Percentiles rank a stretch among this genome's conserved stretches.
Evolutionary conservation across 2,113 vertebrate species (phyloP).

Genomic region (Cheilinus undulatus): DNA sequence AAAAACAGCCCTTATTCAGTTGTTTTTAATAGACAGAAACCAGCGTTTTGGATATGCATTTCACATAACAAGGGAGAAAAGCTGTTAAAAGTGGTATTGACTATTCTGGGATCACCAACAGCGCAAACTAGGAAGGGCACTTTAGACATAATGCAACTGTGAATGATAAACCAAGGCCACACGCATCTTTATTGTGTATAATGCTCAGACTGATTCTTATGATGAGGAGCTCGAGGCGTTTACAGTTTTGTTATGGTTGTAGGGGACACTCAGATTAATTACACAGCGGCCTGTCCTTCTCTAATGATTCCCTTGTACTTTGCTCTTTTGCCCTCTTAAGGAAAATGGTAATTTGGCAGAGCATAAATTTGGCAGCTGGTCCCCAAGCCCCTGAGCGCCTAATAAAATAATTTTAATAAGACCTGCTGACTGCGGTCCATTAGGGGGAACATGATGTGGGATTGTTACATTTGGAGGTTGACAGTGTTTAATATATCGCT

Average conservation of each 20-base stretch:
- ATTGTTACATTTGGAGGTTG: slow-evolving; percentile 14
- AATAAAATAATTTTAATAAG: slow-evolving; percentile 64
- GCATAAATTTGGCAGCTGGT: slow-evolving; percentile 51
- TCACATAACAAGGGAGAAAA: too few species aligned
- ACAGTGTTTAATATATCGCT: slow-evolving; percentile 2
- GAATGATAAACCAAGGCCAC: background rate
- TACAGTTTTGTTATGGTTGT: slow-evolving; percentile 22
- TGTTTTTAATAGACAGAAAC: too few species aligned
- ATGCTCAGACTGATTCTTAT: slow-evolving; percentile 27
- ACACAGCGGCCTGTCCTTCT: slow-evolving; percentile 33
- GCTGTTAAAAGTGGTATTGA: too few species aligned
- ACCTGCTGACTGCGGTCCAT: slow-evolving; percentile 49
- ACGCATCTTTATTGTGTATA: background rate
- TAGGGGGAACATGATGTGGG: slow-evolving; percentile 34
- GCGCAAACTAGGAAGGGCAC: too few species aligned
- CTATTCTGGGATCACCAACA: too few species aligned
- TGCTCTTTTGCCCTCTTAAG: slow-evolving; percentile 49
- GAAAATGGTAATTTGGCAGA: slow-evolving; percentile 68
- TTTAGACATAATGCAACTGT: too few species aligned
- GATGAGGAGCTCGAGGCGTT: slow-evolving; percentile 5
- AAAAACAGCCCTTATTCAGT: too few species aligned
- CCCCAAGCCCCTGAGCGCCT: slow-evolving; percentile 33
- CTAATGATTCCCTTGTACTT: slow-evolving; percentile 68
- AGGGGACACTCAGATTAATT: slow-evolving; percentile 44
- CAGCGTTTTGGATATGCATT: too few species aligned